Evolutionary conservation across 2,888 invertebrate genomes (phyloP).

Genomic region (Seira ritae): DNA sequence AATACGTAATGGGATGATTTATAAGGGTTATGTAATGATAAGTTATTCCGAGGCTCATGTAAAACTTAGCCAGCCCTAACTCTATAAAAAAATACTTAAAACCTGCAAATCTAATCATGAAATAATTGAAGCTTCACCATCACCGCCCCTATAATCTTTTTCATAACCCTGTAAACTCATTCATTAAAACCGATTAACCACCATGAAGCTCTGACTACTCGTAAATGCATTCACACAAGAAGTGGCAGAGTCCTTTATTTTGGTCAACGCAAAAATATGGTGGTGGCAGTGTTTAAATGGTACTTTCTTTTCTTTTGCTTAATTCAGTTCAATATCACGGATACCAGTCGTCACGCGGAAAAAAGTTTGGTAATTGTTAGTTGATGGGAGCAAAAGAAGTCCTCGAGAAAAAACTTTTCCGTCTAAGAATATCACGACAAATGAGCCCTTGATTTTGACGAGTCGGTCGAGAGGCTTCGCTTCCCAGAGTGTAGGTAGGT

Average conservation of each 20-base stretch:
- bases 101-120: conserved; percentile 52
- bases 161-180: not conserved
- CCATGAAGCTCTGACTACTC: not conserved
- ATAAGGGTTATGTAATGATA: no score
- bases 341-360: no score
- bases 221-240: not conserved
- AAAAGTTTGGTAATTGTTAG: no score
- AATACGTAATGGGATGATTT: not conserved
- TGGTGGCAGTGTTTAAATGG: not conserved
- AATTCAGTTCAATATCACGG: not conserved
- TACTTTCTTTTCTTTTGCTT: not conserved
- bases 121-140: conserved; percentile 42
- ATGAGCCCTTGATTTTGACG: no score
- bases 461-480: no score
- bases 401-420: no score
- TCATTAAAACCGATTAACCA: not conserved
- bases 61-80: not conserved
- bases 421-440: no score
- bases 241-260: not conserved
- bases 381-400: no score
- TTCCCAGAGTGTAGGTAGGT: no score
- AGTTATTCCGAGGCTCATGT: no score
- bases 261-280: not conserved
- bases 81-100: conserved; percentile 22
- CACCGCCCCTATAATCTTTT: conserved; percentile 2